phyloP scores from a whole-genome alignment of 2,113 vertebrate species.

The Nesogale talazaci region DNA sequence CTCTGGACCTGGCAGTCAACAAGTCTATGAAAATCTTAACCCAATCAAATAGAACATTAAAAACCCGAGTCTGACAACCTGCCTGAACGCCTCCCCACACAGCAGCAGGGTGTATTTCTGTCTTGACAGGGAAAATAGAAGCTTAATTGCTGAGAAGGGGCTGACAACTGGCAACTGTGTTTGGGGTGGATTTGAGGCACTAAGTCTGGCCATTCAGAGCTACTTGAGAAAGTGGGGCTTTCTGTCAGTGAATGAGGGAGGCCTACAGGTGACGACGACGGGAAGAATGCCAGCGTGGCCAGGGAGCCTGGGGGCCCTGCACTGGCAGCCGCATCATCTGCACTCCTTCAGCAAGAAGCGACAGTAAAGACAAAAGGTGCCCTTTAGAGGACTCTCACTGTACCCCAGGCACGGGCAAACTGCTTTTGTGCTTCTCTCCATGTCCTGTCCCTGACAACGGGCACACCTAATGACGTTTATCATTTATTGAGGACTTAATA shows the following conservation, averaged over 20 bases:
- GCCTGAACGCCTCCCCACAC: conserved; percentile 34
- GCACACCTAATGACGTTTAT: accelerated
- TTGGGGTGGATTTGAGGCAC: not conserved
- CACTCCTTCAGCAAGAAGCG: not conserved
- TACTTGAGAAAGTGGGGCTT: not conserved
- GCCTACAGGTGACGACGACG: not conserved
- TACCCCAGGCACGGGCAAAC: accelerated
- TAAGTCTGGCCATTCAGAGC: not conserved
- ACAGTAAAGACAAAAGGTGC: not conserved
- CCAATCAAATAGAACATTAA: not conserved
- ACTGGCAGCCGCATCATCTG: not conserved
- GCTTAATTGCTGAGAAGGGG: conserved; percentile 61
- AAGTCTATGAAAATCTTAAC: not conserved
- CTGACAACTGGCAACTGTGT: conserved; percentile 52
- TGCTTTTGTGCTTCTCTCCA: not conserved
- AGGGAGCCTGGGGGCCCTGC: not conserved
- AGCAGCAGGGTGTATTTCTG: conserved; percentile 67
- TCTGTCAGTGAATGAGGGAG: not conserved
- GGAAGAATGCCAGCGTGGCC: not conserved
- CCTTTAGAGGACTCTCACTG: not conserved
- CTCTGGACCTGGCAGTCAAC: not conserved
- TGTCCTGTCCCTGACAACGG: accelerated
- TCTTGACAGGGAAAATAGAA: conserved; percentile 61
- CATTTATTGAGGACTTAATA: not conserved
- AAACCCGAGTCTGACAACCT: conserved; percentile 39